Evolutionary conservation across 2,888 invertebrate species (phyloP), one percentile per base, ranked within the genome.

Genomic region (Campoplex capitator): DNA sequence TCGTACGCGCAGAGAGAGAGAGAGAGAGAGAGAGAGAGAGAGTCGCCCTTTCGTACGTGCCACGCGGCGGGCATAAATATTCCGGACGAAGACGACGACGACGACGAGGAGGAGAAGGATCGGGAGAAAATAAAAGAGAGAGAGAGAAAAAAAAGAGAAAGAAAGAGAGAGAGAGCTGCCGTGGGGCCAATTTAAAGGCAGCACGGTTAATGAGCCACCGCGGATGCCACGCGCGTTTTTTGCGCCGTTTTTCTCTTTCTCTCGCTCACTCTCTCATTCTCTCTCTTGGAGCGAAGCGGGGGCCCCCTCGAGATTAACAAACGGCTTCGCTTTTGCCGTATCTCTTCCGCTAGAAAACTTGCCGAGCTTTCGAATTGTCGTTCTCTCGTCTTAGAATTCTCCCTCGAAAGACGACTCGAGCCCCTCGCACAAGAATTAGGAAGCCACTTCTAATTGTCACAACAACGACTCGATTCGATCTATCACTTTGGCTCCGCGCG

Each of bases 201-300:
- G 93, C 92, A 92, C 92, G 91, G 92, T 93, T 94, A 94, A 93
- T 94, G 94, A 94, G 94, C 94, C 92, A 92, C 92, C 92, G 92
- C 92, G 93, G 92, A 93, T 93, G 93, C 93, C 94, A 91, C 92
- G 91, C 93, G 93, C 92, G 92, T 93, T 92, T 94, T 94, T 93
- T 94, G 93, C 92, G 90, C 91, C 90, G 89, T 90, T 84, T 77
- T 85, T 87, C 86, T 81, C 83, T 81, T 84, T 23, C 54, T 58
- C 76, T 56, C 56, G 28, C 80, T 84, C 84, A 82, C 88, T 85
- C 86, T 74, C 62, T 83, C 78, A 13, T 45, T 11, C 11, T 82
- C 71, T 3, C 71, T 3, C 32, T 38, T 28, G 62, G 84, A 89
- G 88, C 88, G 88, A 88, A 88, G 88, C 89, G 89, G 91, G 92